These are phyloP conservation scores for Myodes glareolus DNA, from an alignment of 2,113 vertebrate genomes.

Conservation along the genomic window DNA sequence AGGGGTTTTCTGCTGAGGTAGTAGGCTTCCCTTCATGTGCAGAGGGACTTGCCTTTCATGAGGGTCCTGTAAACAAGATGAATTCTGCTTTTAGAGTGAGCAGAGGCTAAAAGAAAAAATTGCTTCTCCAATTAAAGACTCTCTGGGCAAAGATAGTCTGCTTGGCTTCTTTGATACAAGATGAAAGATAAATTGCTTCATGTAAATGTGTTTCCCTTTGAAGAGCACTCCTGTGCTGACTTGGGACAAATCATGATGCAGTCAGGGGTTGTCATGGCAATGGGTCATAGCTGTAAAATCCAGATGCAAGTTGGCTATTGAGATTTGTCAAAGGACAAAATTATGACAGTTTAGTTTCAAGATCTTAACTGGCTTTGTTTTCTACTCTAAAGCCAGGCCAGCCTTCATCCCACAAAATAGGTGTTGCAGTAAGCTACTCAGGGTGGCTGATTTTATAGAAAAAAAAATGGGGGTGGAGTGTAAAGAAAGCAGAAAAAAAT, in stretches of 20 bases:
- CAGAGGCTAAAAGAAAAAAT: slow-evolving; percentile 59
- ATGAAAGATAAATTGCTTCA: slow-evolving; percentile 67
- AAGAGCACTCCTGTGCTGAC: slow-evolving; percentile 12
- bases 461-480: background rate
- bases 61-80: slow-evolving; percentile 51
- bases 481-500: background rate
- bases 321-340: background rate
- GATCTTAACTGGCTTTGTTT: background rate
- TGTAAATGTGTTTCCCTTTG: slow-evolving; percentile 62
- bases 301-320: background rate
- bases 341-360: background rate
- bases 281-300: slow-evolving; percentile 16
- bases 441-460: background rate
- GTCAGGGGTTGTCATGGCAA: slow-evolving; percentile 17
- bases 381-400: background rate
- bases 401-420: background rate
- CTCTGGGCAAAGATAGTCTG: slow-evolving; percentile 48
- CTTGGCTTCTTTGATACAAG: slow-evolving; percentile 69
- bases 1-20: background rate
- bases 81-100: slow-evolving; percentile 18
- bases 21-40: background rate
- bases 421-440: background rate
- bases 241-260: background rate
- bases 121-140: slow-evolving; percentile 53
- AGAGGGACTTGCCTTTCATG: slow-evolving; percentile 26